A percentile compares a stretch with the other conserved stretches of the same genome.
Conservation (phyloP, 2,113 vertebrate genomes). For the Oostethus manadensis region DNA sequence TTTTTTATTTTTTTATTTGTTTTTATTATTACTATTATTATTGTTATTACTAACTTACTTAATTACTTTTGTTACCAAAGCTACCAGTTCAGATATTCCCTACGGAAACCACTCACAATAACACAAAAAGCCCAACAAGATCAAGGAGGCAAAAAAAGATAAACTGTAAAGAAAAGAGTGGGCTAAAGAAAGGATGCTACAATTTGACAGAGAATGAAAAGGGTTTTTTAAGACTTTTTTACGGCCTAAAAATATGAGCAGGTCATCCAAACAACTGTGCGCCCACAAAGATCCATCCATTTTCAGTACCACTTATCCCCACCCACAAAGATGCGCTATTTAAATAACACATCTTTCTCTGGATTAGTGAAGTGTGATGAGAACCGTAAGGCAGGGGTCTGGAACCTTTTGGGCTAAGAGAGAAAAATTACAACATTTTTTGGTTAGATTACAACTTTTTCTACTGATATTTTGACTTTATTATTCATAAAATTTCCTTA, state of each 20-base stretch:
- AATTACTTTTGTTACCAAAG: not conserved
- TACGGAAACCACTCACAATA: conserved; percentile 51
- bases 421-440: no score
- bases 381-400: conserved; percentile 47
- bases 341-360: conserved; percentile 16
- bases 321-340: conserved; percentile 23
- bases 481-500: no score
- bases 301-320: no score
- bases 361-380: conserved; percentile 50
- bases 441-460: no score
- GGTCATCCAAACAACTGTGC: conserved; percentile 27
- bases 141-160: conserved; percentile 33
- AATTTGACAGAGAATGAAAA: conserved; percentile 32
- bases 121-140: conserved; percentile 53
- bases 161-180: conserved; percentile 53
- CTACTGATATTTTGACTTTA: no score
- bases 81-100: conserved; percentile 12
- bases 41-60: no score
- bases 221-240: conserved; percentile 24
- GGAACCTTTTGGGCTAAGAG: no score
- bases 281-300: no score
- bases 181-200: conserved; percentile 61
- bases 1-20: no score
- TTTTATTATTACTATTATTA: no score
- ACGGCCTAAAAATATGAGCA: conserved; percentile 57